Percentiles rank a stretch among this genome's conserved stretches.
These are phyloP conservation scores for Hoplostethus atlanticus DNA, from an alignment of 2,797 vertebrate species.

Conservation along the genomic window DNA sequence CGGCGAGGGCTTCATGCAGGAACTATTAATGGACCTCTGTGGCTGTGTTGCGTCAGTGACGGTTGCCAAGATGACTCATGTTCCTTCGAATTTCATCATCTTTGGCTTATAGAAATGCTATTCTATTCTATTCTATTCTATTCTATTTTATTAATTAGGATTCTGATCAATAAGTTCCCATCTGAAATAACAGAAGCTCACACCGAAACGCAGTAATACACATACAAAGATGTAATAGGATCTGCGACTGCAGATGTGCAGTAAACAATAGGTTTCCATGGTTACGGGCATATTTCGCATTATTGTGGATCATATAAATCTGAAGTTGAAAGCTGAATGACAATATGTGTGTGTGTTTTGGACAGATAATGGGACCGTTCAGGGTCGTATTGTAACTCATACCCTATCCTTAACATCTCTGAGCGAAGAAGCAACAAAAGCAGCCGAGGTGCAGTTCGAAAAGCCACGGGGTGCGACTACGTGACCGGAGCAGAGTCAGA, in stretches of 20 bases:
- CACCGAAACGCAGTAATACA: background rate
- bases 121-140: background rate
- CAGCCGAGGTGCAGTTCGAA: background rate
- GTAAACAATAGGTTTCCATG: background rate
- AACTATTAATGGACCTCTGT: slow-evolving; percentile 49
- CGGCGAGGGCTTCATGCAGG: slow-evolving; percentile 47
- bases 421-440: background rate
- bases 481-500: background rate
- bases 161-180: background rate
- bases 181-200: background rate
- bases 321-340: background rate
- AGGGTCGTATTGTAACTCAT: too few relatives aligned
- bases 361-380: too few relatives aligned
- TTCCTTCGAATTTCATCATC: slow-evolving; percentile 37
- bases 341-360: too few relatives aligned
- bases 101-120: background rate
- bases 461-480: too few relatives aligned
- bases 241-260: background rate
- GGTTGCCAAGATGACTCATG: slow-evolving; percentile 48
- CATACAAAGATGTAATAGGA: too few relatives aligned
- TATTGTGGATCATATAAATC: background rate
- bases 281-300: background rate
- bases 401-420: background rate
- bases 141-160: background rate
- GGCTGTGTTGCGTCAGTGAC: slow-evolving; percentile 54